Conservation (phyloP, 2,113 vertebrate species). For the Leptodactylus fuscus region DNA sequence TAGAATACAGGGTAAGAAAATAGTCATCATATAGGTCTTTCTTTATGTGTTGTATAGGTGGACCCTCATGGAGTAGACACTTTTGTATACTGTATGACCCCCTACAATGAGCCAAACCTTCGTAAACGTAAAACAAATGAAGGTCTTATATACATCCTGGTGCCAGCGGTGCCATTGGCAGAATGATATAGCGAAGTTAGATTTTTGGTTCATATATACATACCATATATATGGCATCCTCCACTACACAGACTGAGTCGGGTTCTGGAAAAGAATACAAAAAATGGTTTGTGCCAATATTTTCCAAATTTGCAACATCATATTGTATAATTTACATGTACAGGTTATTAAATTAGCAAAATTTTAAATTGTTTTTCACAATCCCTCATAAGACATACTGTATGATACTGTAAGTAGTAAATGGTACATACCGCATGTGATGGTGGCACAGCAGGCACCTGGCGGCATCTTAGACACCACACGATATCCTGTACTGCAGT, state of each 20-base stretch:
- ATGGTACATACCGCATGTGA: slow-evolving; percentile 45
- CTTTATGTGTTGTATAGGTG: background rate
- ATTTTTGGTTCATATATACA: background rate
- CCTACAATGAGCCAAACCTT: background rate
- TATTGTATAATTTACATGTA: background rate
- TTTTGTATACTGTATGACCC: background rate
- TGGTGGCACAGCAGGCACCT: slow-evolving; percentile 48
- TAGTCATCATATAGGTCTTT: background rate
- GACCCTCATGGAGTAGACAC: too few relatives aligned
- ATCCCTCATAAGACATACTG: background rate
- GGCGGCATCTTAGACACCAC: slow-evolving; percentile 42
- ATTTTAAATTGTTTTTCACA: background rate
- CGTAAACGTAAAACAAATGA: background rate
- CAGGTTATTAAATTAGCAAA: background rate
- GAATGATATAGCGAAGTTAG: too few relatives aligned
- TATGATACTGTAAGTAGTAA: background rate
- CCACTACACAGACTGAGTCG: slow-evolving; percentile 45
- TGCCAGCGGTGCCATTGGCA: background rate
- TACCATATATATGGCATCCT: slow-evolving; percentile 44
- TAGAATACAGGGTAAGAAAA: background rate
- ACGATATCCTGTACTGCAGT: slow-evolving; percentile 51
- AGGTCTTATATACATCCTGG: background rate
- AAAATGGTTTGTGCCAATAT: background rate
- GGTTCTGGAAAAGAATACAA: slow-evolving; percentile 35
- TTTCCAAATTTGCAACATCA: background rate